phyloP scores from a whole-genome alignment of 2,888 invertebrate genomes.

The Drosophila subsilvestris region DNA sequence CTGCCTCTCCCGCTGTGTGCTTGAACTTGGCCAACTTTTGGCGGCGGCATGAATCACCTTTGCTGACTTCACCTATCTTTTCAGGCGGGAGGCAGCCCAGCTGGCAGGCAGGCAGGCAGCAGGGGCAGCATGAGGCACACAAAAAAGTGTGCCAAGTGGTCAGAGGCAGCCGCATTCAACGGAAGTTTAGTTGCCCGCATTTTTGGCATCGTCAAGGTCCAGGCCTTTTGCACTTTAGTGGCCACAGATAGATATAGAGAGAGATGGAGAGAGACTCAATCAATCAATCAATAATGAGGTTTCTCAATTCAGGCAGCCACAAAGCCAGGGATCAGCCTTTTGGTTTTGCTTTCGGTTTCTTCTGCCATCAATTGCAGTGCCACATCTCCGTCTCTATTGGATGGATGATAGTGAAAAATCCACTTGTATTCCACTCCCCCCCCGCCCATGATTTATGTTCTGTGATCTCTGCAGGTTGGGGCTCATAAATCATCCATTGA shows the following conservation, averaged over 20 bases:
- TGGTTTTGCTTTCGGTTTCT: conserved; percentile 28
- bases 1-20: conserved; percentile 69
- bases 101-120: conserved; percentile 39
- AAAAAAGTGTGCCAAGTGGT: conserved; percentile 74
- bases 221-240: conserved; percentile 60
- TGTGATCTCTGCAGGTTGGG: conserved; percentile 31
- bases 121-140: conserved; percentile 3
- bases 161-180: conserved; percentile 35
- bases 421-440: conserved; percentile 9
- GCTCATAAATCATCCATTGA: conserved; percentile 60
- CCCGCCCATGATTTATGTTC: conserved; percentile 39
- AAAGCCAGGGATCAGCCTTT: conserved; percentile 29
- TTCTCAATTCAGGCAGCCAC: conserved; percentile 35
- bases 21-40: conserved; percentile 72
- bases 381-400: conserved; percentile 10
- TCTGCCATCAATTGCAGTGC: conserved; percentile 40
- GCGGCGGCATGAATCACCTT: conserved; percentile 49
- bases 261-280: conserved; percentile 43
- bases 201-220: conserved; percentile 69
- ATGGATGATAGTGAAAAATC: conserved; percentile 40
- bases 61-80: conserved; percentile 22
- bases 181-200: conserved; percentile 78
- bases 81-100: conserved; percentile 7
- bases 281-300: conserved; percentile 67
- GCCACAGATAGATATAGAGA: conserved; percentile 11